Base-by-base conservation (phyloP, 2,797 vertebrate genomes). In the Otus scops region DNA sequence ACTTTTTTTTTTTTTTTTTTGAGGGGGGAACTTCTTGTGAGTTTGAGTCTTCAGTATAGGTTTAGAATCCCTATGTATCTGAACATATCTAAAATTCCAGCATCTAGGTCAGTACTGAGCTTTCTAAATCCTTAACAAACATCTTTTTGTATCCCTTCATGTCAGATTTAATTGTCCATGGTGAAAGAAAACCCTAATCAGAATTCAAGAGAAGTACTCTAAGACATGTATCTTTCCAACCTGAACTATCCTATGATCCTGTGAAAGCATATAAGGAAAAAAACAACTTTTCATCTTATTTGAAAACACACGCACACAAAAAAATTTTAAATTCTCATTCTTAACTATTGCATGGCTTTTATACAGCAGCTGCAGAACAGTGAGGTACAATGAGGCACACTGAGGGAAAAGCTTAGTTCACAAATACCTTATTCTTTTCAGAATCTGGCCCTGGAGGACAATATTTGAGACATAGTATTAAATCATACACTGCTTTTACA, bases 161-260 rank as follows among this genome's bases (percentile, higher is more conserved):
- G 91, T 94, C 93, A 75, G 80, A 88, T 91, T 94, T 90, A 93
- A 91, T 92, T 95, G 88, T 92, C 56, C 69, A n/a, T 64, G 65
- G 88, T 95, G 75, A 96, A 94, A 68, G 60, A n/a, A 86, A 90
- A 61, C 1, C 5, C 87, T 94, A 43, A 93, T 88, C 70, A 76
- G 71, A 67, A 54, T 71, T 88, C 95, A 93, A 71, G 82, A 69
- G 85, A 78, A 74, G 82, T 83, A 85, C 73, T 77, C 91, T 10
- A 71, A 54, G 64, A 95, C 60, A 36, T 64, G 81, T 89, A 61
- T 95, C 75, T 91, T 96, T 93, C 90, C 74, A 92, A 90, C 63
- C 54, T 92, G 90, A 91, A 54, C 43, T 59, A 50, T 89, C 43
- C 21, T 82, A 57, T 11, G 21, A 53, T 34, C 32, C 53, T 56